phyloP scores from a whole-genome alignment of 2,113 vertebrate genomes.

The Cyanoderma ruficeps region DNA sequence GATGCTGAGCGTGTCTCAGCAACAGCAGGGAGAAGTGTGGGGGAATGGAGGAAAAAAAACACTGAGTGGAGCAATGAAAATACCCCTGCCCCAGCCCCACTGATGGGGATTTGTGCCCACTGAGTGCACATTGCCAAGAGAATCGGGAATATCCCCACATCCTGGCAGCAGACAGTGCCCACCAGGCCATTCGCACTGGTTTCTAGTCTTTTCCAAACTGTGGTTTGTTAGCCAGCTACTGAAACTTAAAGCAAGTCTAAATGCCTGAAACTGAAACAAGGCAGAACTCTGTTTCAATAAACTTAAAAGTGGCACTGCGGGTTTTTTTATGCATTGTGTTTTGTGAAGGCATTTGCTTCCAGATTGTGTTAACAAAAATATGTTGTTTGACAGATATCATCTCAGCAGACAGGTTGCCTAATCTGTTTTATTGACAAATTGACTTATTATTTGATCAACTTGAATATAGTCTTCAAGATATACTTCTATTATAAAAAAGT shows the following conservation, averaged over 20 bases:
- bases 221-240: background rate
- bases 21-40: background rate
- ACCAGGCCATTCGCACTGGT: background rate
- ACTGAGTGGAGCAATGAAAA: accelerated
- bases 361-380: conserved; percentile 61
- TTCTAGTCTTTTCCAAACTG: background rate
- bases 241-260: background rate
- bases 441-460: conserved; percentile 76
- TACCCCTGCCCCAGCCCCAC: background rate
- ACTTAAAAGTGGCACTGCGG: background rate
- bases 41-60: background rate
- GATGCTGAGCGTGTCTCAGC: background rate
- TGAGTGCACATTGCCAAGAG: background rate
- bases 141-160: background rate
- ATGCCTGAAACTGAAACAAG: background rate
- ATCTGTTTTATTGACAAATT: conserved; percentile 76
- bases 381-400: conserved; percentile 66
- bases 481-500: conserved; percentile 61
- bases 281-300: background rate
- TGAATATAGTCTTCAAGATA: conserved; percentile 75
- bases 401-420: conserved; percentile 63
- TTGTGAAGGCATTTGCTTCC: background rate
- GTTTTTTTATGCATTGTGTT: conserved; percentile 28
- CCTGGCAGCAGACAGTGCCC: background rate
- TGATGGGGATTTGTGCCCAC: background rate